Base-by-base conservation (phyloP, 2,888 invertebrate genomes). In the Junonia oenone region DNA sequence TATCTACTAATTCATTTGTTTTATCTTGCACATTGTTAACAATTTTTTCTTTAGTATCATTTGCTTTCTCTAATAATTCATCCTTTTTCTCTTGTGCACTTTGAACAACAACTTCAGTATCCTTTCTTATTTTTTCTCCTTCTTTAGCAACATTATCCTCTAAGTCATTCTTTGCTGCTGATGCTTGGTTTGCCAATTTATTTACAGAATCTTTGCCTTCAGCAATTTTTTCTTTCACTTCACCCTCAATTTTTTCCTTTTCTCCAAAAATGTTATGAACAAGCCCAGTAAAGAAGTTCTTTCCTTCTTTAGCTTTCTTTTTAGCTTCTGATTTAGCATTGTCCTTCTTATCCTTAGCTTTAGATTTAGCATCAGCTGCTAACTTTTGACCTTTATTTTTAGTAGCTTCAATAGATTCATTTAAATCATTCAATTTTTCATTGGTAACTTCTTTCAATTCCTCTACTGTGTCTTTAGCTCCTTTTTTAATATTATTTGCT, bases 251-350 rank as follows among this genome's bases (percentile, higher is more conserved):
- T 68, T 89, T 89, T 15, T 90, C 90, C 65, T 89, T 90, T 52
- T 87, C 86, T 6, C 88, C 87, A 51, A 87, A 87, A 31, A 90
- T 84, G 53, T 86, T 89, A 4, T 84, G 81, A 1, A 89, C 87
- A 35, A 90, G 66, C 14, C 90, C 89, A 8, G 86, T 78, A 35
- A 90, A 81, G 64, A 90, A 90, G 63, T 75, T 81, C 58, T 90
- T 89, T 2, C 89, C 81, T 71, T 89, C 85, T 64, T 89, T 89
- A 13, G 82, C 76, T 56, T 88, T 88, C 67, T 89, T 86, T 62
- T 88, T 86, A 0, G 75, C 78, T 69, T 84, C 81, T 35, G 78
- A 73, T 64, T 80, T 82, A 1, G 75, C 75, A 59, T 82, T 76
- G 38, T 80, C 76, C 61, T 80, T 74, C 29, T 72, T 69, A 54